phyloP scores from a whole-genome alignment of 2,113 vertebrate genomes.

The Planiliza haematocheilus region DNA sequence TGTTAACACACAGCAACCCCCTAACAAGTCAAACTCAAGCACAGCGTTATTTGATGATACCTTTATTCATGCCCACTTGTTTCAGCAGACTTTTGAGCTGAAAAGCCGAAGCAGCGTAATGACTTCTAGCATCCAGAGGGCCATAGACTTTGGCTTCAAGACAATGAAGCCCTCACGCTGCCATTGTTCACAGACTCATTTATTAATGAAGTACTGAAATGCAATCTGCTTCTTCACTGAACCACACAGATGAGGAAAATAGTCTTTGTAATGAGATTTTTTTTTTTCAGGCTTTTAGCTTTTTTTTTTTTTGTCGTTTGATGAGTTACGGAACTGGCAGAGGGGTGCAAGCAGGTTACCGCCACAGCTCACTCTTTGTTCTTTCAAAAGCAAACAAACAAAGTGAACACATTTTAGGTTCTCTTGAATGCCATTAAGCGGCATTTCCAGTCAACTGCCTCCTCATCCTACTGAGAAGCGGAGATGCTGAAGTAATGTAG shows the following conservation, averaged over 20 bases:
- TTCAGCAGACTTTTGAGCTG: conserved; percentile 23
- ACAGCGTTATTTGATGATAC: not conserved
- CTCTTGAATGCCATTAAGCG: conserved; percentile 30
- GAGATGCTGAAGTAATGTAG: not conserved
- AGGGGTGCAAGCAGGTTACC: conserved; percentile 14
- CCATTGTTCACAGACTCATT: conserved; percentile 75
- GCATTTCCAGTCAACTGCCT: conserved; percentile 33
- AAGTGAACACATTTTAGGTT: conserved; percentile 31
- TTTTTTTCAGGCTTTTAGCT: conserved; percentile 53
- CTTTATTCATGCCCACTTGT: conserved; percentile 28
- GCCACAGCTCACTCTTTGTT: conserved; percentile 31
- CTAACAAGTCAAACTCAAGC: conserved; percentile 10
- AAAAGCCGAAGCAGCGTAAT: conserved; percentile 44
- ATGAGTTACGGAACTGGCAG: conserved; percentile 52
- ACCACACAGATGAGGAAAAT: conserved; percentile 76
- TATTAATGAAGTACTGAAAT: conserved; percentile 82
- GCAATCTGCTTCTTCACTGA: conserved; percentile 79
- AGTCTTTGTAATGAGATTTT: conserved; percentile 78
- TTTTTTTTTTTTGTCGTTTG: conserved; percentile 66
- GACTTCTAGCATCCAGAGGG: conserved; percentile 46
- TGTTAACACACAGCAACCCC: not conserved
- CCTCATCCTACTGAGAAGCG: conserved; percentile 12
- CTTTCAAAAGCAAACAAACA: not conserved
- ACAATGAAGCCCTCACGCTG: conserved; percentile 71
- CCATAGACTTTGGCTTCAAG: conserved; percentile 59